A percentile compares a stretch with the other conserved stretches of the same genome.
Evolutionary conservation across 2,113 vertebrate species (phyloP).

Genomic region (Menura novaehollandiae): DNA sequence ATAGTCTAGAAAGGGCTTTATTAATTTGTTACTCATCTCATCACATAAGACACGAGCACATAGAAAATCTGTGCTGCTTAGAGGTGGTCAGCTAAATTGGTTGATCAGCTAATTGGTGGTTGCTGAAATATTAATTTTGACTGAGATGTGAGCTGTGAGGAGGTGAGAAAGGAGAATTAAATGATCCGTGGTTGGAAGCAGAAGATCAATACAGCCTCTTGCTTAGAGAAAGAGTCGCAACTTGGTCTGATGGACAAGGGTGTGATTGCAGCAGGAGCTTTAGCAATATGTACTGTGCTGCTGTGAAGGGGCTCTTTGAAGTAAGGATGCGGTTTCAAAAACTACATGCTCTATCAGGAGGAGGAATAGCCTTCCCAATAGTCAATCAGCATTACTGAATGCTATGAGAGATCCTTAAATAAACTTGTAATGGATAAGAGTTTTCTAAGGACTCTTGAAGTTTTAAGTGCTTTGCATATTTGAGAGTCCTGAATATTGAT

Average conservation of each 20-base stretch:
- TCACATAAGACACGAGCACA: background rate
- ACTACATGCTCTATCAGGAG: background rate
- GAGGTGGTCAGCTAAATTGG: background rate
- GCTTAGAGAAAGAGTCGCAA: background rate
- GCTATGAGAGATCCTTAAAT: background rate
- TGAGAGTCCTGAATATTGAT: background rate
- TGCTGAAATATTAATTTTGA: background rate
- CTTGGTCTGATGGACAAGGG: background rate
- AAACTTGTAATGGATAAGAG: background rate
- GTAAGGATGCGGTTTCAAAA: background rate
- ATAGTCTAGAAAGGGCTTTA: background rate
- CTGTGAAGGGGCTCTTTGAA: background rate
- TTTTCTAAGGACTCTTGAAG: background rate
- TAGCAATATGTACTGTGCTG: fast-evolving
- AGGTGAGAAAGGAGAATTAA: background rate
- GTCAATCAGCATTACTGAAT: background rate
- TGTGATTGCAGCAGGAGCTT: background rate
- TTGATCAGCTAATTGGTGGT: background rate
- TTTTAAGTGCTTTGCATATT: background rate
- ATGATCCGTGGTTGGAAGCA: background rate
- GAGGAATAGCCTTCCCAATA: background rate
- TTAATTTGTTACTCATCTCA: background rate
- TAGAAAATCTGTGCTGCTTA: background rate
- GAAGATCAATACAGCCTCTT: background rate
- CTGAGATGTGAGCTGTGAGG: background rate